Conservation (phyloP, 2,888 invertebrate species). For the Agrotis ipsilon region DNA sequence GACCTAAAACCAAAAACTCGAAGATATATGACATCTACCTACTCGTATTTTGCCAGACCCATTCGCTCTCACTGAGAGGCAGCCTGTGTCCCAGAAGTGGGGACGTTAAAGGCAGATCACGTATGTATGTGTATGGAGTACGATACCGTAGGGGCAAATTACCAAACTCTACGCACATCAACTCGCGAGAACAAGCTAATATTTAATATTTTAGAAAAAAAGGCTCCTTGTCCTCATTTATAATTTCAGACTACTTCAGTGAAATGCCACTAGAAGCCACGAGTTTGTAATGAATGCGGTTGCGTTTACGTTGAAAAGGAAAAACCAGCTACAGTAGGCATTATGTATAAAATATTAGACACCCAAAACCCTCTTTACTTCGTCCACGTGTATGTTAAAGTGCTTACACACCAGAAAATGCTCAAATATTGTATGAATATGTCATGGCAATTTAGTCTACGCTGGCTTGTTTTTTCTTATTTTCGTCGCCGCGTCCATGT, state of each 20-base stretch:
- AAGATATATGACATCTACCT: too few species aligned
- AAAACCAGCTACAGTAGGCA: slow-evolving; percentile 20
- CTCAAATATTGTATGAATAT: slow-evolving; percentile 4
- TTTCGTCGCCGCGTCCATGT: slow-evolving; percentile 3
- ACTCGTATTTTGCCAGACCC: too few species aligned
- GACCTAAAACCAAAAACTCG: too few species aligned
- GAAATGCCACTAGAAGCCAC: slow-evolving; percentile 5
- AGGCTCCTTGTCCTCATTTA: not conserved
- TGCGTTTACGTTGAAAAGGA: slow-evolving; percentile 15
- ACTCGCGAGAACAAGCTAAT: not conserved
- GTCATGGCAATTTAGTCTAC: slow-evolving; percentile 4
- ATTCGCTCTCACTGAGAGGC: too few species aligned
- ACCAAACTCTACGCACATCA: too few species aligned
- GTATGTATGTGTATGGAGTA: too few species aligned
- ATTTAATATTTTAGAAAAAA: not conserved
- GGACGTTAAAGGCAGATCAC: too few species aligned
- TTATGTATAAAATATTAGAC: slow-evolving; percentile 50
- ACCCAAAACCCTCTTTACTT: slow-evolving; percentile 26
- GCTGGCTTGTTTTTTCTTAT: not conserved
- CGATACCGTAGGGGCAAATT: too few species aligned
- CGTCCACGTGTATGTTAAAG: slow-evolving; percentile 20
- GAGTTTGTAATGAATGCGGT: slow-evolving; percentile 22
- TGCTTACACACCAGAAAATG: slow-evolving; percentile 17
- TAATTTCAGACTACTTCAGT: slow-evolving; percentile 20
- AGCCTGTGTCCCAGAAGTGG: too few species aligned